These are phyloP conservation scores for Synanthedon tipuliformis DNA, from an alignment of 2,888 invertebrate species.

Conservation along the genomic window DNA sequence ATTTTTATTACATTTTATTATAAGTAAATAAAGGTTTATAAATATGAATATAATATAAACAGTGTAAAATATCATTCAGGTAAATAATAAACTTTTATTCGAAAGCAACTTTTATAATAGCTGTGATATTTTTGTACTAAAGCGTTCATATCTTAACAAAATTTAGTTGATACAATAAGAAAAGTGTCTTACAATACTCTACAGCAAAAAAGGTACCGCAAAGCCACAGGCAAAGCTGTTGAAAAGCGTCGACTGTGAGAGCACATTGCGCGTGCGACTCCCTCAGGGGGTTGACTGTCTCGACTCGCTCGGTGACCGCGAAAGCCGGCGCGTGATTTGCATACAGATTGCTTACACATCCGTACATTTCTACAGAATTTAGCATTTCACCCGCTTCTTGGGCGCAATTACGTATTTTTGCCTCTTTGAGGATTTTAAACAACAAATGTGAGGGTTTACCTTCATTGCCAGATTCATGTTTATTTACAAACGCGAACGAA, in stretches of 20 bases:
- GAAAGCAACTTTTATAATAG: too few relatives aligned
- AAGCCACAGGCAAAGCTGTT: neutral
- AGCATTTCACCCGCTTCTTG: constrained; percentile 1
- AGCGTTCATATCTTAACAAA: too few relatives aligned
- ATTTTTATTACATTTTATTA: too few relatives aligned
- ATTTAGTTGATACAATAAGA: too few relatives aligned
- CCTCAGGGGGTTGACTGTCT: neutral
- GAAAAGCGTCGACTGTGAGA: constrained; percentile 14
- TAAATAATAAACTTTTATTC: too few relatives aligned
- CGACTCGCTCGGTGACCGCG: constrained; percentile 10
- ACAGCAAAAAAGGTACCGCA: neutral
- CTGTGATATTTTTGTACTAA: too few relatives aligned
- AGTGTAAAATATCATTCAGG: too few relatives aligned
- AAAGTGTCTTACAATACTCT: too few relatives aligned
- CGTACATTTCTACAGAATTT: constrained; percentile 1
- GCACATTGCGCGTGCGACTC: constrained; percentile 23
- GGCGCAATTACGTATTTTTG: constrained; percentile 1
- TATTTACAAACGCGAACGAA: neutral
- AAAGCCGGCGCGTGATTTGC: constrained; percentile 37
- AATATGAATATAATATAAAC: too few relatives aligned
- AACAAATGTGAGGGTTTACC: neutral
- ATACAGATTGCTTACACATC: constrained; percentile 44
- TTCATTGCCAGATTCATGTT: neutral
- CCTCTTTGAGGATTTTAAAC: neutral
- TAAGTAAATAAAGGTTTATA: too few relatives aligned